Evolutionary conservation across 1,140 invertebrate genomes (phyloP), one percentile per base, ranked within the genome.

Genomic region (Drosophila equinoxialis): DNA sequence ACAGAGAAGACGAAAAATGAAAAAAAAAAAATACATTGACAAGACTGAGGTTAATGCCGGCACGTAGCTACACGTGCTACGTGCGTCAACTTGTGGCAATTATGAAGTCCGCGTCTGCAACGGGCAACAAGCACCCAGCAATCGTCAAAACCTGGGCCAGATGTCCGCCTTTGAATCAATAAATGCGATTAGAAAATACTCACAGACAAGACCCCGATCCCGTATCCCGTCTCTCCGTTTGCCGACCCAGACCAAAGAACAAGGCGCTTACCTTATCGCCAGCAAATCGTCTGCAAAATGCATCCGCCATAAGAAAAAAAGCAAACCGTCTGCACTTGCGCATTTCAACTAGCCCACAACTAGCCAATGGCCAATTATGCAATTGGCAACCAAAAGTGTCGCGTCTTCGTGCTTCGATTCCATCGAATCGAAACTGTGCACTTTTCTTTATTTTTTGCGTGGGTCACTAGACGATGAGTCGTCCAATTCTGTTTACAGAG

Each of bases 11-110:
- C 13, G 14, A 17, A 17, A 17, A 48, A 48, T 26, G 23, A 4
- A 26, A 3, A 3, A 48, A 5, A 20, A 48, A 51, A 6, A n/a
- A 51, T 20, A 65, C 30, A 13, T 23, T 61, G 58, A 42, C 58
- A 62, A 57, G 57, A 59, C 55, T 65, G 60, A 61, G 68, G 62
- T 51, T 73, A 84, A 79, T 69, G 51, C 76, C 65, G 68, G 74
- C 83, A 87, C 83, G 83, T 86, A 86, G 76, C 68, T 54, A 70
- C 78, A 86, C 83, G 83, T 89, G 83, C 79, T 68, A 83, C 77
- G 80, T 83, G 84, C 84, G 80, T 87, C 83, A 89, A 87, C 70
- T 68, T 74, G 84, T 71, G 77, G 84, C 83, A 87, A 89, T 87
- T 89, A 85, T 85, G 79, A 85, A 82, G 79, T 85, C 75, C 82